Base-by-base conservation (phyloP, 2,888 invertebrate genomes). In the Luffia ferchaultella region DNA sequence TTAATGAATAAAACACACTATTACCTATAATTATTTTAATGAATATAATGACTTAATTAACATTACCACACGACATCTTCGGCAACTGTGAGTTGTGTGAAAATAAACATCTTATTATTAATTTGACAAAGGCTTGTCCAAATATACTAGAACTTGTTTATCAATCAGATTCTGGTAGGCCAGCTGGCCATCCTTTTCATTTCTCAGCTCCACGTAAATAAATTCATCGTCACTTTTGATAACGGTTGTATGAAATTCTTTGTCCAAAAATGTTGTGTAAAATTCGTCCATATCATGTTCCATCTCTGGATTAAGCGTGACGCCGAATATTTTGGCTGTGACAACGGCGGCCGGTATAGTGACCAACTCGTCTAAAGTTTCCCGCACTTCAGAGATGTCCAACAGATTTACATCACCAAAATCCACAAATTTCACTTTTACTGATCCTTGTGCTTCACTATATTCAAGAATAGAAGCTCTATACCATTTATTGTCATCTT, bases 391-490 rank as follows among this genome's bases (percentile, higher is more conserved):
- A 7, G 67, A 60, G 17, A 72, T 58, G 0, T 78, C 55, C 17
- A 90, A 71, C 0, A 75, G 60, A 62, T 89, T 89, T 5, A 77
- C 68, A 60, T 92, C 92, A 1, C 93, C 92, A 62, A 87, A 93
- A 69, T 95, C 94, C 0, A 93, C 88, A 67, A 89, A 95, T 55
- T 83, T 76, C 0, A 94, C 88, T 60, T 85, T 85, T 0, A 90
- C 82, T 48, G 67, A 60, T 3, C 72, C 68, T 16, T 76, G 66
- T 0, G 60, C 59, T 40, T 74, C 64, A 55, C 85, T 76, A 48
- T 83, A 73, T 49, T 87, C 78, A 44, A 85, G 65, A 49, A 95
- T 85, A 15, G 80, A 62, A 0, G 90, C 93, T 53, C 95, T 84
- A 65, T 93, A 93, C 93, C 93, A 95, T 40, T 70, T 60, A 1